Conservation (phyloP, 1,140 invertebrate genomes). For the Myzus persicae region DNA sequence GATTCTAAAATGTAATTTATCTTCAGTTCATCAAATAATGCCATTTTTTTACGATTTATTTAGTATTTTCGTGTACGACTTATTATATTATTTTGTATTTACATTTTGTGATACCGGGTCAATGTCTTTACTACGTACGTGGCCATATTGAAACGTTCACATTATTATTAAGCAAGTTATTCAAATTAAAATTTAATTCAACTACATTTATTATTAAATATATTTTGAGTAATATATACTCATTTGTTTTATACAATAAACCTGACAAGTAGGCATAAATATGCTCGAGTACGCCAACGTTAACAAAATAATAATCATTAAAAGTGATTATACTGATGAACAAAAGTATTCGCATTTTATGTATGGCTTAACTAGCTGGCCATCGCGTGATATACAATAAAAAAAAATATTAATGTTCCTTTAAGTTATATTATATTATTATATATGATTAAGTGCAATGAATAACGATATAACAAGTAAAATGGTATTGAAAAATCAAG, state of each 20-base stretch:
- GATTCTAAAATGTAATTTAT: background rate
- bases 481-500: background rate
- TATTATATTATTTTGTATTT: background rate
- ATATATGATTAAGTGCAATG: background rate
- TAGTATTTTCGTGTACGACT: too few species aligned
- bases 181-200: background rate
- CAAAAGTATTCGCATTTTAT: background rate
- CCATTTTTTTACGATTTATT: background rate
- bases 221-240: slow-evolving; percentile 24
- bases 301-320: slow-evolving; percentile 14
- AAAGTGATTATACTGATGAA: background rate
- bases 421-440: background rate
- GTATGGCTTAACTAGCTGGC: background rate
- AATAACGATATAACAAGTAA: background rate
- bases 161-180: background rate
- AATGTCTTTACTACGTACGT: background rate
- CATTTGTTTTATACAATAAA: slow-evolving; percentile 16
- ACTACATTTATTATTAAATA: background rate
- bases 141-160: background rate
- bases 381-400: background rate
- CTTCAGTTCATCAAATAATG: background rate
- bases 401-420: background rate
- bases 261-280: background rate
- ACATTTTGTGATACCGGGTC: background rate
- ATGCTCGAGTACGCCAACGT: background rate